phyloP scores from a whole-genome alignment of 2,113 vertebrate genomes.

The Ariopsis seemanni region DNA sequence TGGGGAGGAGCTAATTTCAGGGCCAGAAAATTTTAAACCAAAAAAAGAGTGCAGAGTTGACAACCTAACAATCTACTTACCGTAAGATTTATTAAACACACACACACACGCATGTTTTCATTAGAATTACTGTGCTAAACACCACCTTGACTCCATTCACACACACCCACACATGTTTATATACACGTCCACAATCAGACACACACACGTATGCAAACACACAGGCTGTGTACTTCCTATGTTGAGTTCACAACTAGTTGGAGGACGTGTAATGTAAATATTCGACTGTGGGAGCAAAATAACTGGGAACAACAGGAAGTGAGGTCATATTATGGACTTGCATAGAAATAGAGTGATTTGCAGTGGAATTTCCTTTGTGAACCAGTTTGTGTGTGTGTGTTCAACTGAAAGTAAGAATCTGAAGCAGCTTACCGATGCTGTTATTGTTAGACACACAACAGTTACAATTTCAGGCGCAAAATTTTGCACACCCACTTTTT shows the following conservation, averaged over 20 bases:
- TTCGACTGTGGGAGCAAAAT: slow-evolving; percentile 23
- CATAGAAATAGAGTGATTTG: neutral
- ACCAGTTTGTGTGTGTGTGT: slow-evolving; percentile 10
- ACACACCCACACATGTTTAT: neutral
- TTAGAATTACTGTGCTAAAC: slow-evolving; percentile 44
- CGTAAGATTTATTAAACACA: neutral
- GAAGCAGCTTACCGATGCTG: neutral
- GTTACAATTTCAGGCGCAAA: neutral
- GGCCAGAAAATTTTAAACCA: neutral
- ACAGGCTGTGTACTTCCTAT: slow-evolving; percentile 17
- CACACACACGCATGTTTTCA: slow-evolving; percentile 29
- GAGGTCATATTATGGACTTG: slow-evolving; percentile 27
- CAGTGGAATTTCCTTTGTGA: slow-evolving; percentile 25
- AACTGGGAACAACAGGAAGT: neutral
- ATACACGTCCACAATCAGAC: neutral
- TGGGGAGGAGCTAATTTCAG: neutral
- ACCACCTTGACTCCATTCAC: slow-evolving; percentile 2
- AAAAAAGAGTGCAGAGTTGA: neutral
- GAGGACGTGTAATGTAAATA: slow-evolving; percentile 45
- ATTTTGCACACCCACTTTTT: neutral
- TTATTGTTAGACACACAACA: neutral
- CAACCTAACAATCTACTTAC: neutral
- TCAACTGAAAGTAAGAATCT: neutral
- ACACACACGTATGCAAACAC: slow-evolving; percentile 3
- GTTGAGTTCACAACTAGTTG: neutral